Evolutionary conservation across 2,888 invertebrate genomes (phyloP).

Genomic region (Plagiodera versicolora): DNA sequence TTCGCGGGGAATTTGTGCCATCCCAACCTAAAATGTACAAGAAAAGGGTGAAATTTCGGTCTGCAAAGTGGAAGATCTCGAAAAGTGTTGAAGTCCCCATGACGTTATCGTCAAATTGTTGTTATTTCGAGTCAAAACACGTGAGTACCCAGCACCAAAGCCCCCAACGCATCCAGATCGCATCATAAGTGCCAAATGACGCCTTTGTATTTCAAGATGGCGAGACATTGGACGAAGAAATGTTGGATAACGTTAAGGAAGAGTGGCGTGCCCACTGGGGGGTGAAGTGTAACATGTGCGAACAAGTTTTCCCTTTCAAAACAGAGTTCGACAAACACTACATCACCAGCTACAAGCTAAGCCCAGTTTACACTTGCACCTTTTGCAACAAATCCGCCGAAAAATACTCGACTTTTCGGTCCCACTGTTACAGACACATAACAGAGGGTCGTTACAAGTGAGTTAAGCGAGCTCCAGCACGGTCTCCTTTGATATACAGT

Average conservation of each 20-base stretch:
- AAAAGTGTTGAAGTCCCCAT: too few relatives aligned
- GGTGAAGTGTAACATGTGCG: slow-evolving; percentile 61
- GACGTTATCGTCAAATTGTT: too few relatives aligned
- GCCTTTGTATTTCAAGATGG: slow-evolving; percentile 38
- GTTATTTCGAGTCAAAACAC: too few relatives aligned
- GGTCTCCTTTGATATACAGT: too few relatives aligned
- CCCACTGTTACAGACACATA: slow-evolving; percentile 63
- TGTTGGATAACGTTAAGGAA: slow-evolving; percentile 57
- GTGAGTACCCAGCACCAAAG: too few relatives aligned
- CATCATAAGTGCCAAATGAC: background rate
- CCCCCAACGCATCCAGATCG: too few relatives aligned
- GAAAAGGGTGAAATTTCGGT: too few relatives aligned
- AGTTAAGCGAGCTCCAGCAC: slow-evolving; percentile 35
- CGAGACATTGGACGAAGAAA: slow-evolving; percentile 48
- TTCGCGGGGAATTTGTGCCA: too few relatives aligned
- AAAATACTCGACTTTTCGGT: slow-evolving; percentile 59
- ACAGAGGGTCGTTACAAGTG: slow-evolving; percentile 61
- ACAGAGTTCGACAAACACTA: slow-evolving; percentile 61
- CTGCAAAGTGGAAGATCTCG: too few relatives aligned
- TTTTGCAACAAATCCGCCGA: slow-evolving; percentile 60
- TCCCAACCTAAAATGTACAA: too few relatives aligned
- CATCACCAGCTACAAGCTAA: slow-evolving; percentile 46
- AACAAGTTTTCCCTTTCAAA: slow-evolving; percentile 57
- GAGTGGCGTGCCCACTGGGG: slow-evolving; percentile 57
- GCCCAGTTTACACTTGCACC: slow-evolving; percentile 62